A percentile compares a stretch with the other conserved stretches of the same genome.
Conservation (phyloP, 2,797 vertebrate species). For the Tenualosa ilisha region DNA sequence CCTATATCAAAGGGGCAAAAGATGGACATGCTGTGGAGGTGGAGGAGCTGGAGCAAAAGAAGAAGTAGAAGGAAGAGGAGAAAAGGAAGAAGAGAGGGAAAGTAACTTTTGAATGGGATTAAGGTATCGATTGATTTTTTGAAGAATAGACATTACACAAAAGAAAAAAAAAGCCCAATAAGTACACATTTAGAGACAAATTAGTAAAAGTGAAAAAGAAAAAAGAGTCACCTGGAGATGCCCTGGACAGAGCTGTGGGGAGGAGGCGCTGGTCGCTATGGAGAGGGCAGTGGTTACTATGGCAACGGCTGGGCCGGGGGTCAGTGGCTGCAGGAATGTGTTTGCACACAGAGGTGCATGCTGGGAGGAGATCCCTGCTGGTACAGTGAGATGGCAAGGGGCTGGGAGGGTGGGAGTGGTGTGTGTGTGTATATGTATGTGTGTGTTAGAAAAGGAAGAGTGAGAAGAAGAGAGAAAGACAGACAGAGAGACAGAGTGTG, state of each 20-base stretch:
- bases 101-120: neutral
- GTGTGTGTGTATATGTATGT: neutral
- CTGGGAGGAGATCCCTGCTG: slow-evolving; percentile 72
- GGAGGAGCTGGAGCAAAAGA: neutral
- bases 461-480: too few species aligned
- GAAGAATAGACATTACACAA: neutral
- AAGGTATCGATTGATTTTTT: neutral
- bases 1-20: neutral
- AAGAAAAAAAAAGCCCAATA: neutral
- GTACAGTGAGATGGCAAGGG: slow-evolving; percentile 59
- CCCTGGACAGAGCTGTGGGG: slow-evolving; percentile 42
- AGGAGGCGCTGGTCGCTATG: slow-evolving; percentile 74
- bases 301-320: slow-evolving; percentile 77
- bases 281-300: slow-evolving; percentile 76
- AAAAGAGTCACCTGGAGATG: slow-evolving; percentile 58
- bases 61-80: neutral
- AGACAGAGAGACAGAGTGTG: neutral
- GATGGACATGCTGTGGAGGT: neutral
- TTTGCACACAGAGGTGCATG: slow-evolving; percentile 65
- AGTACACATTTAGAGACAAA: slow-evolving; percentile 36
- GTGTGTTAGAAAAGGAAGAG: neutral
- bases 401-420: slow-evolving; percentile 49
- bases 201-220: slow-evolving; percentile 49
- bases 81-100: neutral
- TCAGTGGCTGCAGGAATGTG: slow-evolving; percentile 79